These are phyloP conservation scores for Diarsia rubi DNA, from an alignment of 2,888 invertebrate genomes.

Conservation along the genomic window DNA sequence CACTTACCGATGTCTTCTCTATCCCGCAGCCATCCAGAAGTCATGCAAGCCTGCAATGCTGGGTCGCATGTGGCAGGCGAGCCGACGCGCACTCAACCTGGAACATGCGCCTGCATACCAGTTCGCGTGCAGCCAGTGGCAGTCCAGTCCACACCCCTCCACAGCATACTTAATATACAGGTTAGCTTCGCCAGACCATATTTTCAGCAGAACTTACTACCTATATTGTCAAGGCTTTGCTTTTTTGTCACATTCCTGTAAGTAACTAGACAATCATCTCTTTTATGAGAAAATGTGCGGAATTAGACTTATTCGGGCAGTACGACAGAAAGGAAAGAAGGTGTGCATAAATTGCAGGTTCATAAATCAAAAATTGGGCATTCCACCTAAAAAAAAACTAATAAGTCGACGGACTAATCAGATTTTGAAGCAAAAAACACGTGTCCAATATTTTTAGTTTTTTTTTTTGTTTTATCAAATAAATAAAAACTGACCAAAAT, in stretches of 20 bases:
- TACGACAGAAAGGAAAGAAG: not conserved
- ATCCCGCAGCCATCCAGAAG: constrained; percentile 82
- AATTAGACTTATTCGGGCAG: not conserved
- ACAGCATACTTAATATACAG: constrained; percentile 88
- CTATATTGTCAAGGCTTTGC: not conserved
- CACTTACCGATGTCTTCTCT: not conserved
- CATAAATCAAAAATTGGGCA: too few relatives aligned
- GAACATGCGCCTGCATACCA: constrained; percentile 83
- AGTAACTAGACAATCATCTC: not conserved
- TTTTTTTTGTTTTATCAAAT: too few relatives aligned
- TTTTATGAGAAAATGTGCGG: not conserved
- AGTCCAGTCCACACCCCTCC: constrained; percentile 86
- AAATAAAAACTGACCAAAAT: too few relatives aligned
- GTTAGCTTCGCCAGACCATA: constrained; percentile 66
- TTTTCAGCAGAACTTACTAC: not conserved
- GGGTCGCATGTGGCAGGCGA: constrained; percentile 84
- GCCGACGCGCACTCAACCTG: constrained; percentile 82
- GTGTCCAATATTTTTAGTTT: too few relatives aligned
- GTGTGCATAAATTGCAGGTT: too few relatives aligned
- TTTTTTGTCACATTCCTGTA: not conserved
- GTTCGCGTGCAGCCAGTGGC: constrained; percentile 92
- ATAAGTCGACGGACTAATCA: too few relatives aligned
- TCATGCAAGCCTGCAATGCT: constrained; percentile 85
- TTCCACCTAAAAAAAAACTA: too few relatives aligned
- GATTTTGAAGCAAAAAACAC: too few relatives aligned